phyloP scores from a whole-genome alignment of 2,797 vertebrate species.

The Pelodytes ibericus region DNA sequence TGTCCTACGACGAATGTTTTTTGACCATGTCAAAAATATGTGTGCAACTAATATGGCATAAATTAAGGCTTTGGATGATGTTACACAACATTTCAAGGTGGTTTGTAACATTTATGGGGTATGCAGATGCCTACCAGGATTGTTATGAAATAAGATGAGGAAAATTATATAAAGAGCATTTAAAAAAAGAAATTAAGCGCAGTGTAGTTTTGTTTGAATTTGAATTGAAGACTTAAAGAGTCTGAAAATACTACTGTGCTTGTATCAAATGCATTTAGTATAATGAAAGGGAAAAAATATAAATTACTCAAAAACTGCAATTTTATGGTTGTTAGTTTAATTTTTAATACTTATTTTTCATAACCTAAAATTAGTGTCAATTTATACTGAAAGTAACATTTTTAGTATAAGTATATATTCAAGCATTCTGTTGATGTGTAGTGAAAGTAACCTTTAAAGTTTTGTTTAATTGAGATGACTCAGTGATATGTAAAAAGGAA shows the following conservation, averaged over 20 bases:
- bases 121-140: too few species aligned
- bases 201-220: too few species aligned
- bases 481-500: constrained; percentile 56
- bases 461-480: constrained; percentile 55
- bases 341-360: constrained; percentile 41
- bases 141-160: too few species aligned
- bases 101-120: too few species aligned
- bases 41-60: too few species aligned
- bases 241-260: neutral
- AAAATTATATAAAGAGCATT: too few species aligned
- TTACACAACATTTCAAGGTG: too few species aligned
- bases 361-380: constrained; percentile 20
- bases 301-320: neutral
- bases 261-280: neutral
- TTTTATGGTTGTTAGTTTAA: constrained; percentile 11
- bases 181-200: too few species aligned
- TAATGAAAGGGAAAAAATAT: neutral
- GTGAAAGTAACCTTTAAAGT: constrained; percentile 55
- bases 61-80: too few species aligned
- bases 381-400: constrained; percentile 1
- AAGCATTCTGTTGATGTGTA: constrained; percentile 43
- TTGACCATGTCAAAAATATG: too few species aligned
- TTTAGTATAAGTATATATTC: constrained; percentile 42
- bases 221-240: neutral
- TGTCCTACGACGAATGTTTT: too few species aligned